Conservation (phyloP, 2,888 invertebrate species). For the Athalia circularis region DNA sequence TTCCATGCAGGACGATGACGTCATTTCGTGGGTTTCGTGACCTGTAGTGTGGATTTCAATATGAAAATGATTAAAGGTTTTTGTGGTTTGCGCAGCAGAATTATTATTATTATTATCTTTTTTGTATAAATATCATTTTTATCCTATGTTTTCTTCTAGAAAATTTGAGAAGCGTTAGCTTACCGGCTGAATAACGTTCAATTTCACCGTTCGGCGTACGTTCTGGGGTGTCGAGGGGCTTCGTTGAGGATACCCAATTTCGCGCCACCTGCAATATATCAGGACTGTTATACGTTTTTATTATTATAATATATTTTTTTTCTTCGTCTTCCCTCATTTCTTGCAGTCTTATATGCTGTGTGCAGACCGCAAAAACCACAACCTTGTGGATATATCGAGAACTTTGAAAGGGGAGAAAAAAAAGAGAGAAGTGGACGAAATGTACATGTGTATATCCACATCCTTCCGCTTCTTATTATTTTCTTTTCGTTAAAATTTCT, state of each 20-base stretch:
- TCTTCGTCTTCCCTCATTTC: not conserved
- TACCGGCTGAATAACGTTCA: conserved; percentile 79
- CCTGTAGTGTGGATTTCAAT: conserved; percentile 71
- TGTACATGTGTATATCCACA: conserved; percentile 28
- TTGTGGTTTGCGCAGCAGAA: not conserved
- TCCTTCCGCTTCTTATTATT: conserved; percentile 10
- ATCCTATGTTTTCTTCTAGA: not conserved
- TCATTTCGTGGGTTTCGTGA: conserved; percentile 82
- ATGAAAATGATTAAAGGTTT: not conserved
- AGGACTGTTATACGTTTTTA: not conserved
- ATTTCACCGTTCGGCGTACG: conserved; percentile 75
- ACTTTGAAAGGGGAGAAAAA: not conserved
- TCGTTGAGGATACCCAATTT: conserved; percentile 74
- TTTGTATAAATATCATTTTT: not conserved
- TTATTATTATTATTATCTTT: not conserved
- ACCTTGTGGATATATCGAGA: not conserved
- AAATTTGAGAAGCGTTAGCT: conserved; percentile 15
- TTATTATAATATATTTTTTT: not conserved
- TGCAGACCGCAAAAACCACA: too few species aligned
- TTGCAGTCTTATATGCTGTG: not conserved
- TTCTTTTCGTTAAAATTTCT: too few species aligned
- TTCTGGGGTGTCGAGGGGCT: conserved; percentile 77
- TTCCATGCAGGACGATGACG: conserved; percentile 80
- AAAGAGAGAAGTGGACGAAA: conserved; percentile 52
- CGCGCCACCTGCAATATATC: conserved; percentile 60